Conservation (phyloP, 2,113 vertebrate genomes). For the Labeo catla region DNA sequence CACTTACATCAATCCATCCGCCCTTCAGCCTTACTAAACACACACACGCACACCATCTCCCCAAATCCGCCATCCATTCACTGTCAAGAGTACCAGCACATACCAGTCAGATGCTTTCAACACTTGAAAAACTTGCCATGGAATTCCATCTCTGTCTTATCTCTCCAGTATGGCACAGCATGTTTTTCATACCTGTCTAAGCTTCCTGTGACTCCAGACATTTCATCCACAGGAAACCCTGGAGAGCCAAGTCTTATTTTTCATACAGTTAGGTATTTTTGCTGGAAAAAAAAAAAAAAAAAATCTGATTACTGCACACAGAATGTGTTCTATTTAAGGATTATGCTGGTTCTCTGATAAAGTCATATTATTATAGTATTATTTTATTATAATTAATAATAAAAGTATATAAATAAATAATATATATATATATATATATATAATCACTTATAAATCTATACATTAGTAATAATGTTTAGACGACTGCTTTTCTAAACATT, state of each 20-base stretch:
- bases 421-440: too few relatives aligned
- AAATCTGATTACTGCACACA: neutral
- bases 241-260: constrained; percentile 18
- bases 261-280: constrained; percentile 29
- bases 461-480: too few relatives aligned
- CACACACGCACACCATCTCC: neutral
- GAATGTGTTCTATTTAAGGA: neutral
- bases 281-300: neutral
- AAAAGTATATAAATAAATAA: too few relatives aligned
- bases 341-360: neutral
- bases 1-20: constrained; percentile 44
- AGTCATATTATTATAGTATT: neutral
- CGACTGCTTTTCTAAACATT: too few relatives aligned
- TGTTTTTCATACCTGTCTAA: constrained; percentile 54
- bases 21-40: constrained; percentile 8
- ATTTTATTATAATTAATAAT: neutral
- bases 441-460: too few relatives aligned
- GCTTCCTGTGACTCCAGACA: constrained; percentile 51
- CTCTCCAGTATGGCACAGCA: constrained; percentile 63
- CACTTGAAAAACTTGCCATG: constrained; percentile 68
- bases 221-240: constrained; percentile 28
- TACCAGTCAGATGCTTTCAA: constrained; percentile 77
- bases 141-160: constrained; percentile 68
- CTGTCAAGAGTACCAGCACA: constrained; percentile 74
- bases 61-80: constrained; percentile 5